These are phyloP conservation scores for Nannospalax galili DNA, from an alignment of 2,113 vertebrate genomes.

Conservation along the genomic window DNA sequence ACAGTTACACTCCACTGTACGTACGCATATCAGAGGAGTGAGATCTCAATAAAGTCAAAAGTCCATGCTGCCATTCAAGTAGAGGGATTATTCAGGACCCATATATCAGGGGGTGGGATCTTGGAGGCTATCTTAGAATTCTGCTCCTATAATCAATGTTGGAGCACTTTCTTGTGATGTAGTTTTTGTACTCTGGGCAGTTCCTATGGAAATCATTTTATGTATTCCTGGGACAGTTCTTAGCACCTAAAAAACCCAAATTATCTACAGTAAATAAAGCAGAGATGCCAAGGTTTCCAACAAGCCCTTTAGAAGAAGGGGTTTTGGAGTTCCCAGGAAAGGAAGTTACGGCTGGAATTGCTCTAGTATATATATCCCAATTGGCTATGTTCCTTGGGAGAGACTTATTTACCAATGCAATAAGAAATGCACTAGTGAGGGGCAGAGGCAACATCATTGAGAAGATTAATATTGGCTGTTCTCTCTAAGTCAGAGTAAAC, in stretches of 20 bases:
- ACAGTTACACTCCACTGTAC: background rate
- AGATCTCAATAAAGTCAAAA: background rate
- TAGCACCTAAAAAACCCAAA: background rate
- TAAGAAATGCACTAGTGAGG: background rate
- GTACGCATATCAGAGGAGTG: background rate
- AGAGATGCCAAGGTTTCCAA: background rate
- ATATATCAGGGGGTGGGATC: background rate
- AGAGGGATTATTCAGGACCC: background rate
- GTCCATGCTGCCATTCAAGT: background rate
- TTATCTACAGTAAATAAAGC: background rate
- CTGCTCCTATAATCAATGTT: conserved; percentile 21
- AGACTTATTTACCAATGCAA: conserved; percentile 8
- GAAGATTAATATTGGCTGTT: conserved; percentile 36
- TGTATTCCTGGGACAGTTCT: background rate
- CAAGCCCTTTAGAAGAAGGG: background rate
- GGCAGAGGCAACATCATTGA: background rate
- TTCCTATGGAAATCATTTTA: background rate
- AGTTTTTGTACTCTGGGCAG: background rate
- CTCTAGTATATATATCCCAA: background rate
- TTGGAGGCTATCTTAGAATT: conserved; percentile 10
- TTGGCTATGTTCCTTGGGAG: conserved; percentile 20
- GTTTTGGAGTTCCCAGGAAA: background rate
- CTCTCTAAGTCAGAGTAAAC: background rate
- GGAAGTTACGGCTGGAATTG: background rate
- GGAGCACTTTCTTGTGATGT: background rate